phyloP scores from a whole-genome alignment of 1,140 invertebrate genomes.

The roundworm (Caenorhabditis elegans) region WBcel235 BX284602.5:14718501-14719000 shows the following conservation, averaged over 20 bases:
- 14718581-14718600: background rate
- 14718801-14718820: background rate
- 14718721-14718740: background rate
- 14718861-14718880: conserved; percentile 52
- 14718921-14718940: background rate
- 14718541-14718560: background rate
- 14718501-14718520: conserved; percentile 44
- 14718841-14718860: conserved; percentile 43
- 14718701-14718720: background rate
- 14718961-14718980: conserved; percentile 44
- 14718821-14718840: conserved; percentile 14
- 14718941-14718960: conserved; percentile 4
- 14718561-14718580: background rate
- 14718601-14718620: conserved; percentile 21
- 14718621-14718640: background rate
- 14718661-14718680: background rate
- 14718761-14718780: conserved; percentile 40
- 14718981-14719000: conserved; percentile 63
- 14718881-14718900: conserved; percentile 42
- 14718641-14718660: conserved; percentile 1
- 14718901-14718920: conserved; percentile 48
- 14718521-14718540: conserved; percentile 46
- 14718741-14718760: conserved; percentile 1
- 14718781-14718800: conserved; percentile 30
- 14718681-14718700: conserved; percentile 35